Percentiles rank a stretch among this genome's conserved stretches.
phyloP scores from a whole-genome alignment of 2,888 invertebrate species.

The Apamea epomidion region DNA sequence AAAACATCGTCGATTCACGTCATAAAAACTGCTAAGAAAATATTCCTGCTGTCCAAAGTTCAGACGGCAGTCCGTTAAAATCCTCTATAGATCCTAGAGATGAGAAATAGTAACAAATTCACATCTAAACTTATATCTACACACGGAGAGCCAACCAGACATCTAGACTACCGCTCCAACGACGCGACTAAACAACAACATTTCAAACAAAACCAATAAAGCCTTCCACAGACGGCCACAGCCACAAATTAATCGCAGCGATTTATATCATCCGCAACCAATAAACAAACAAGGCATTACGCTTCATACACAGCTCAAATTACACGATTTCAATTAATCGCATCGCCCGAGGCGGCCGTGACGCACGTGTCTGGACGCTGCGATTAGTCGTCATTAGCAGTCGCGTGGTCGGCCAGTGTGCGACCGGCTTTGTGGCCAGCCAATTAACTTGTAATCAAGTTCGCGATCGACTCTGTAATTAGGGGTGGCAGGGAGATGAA shows the following conservation, averaged over 20 bases:
- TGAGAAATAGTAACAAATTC: background rate
- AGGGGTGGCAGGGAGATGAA: constrained; percentile 46
- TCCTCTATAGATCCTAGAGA: no score
- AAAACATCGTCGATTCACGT: background rate
- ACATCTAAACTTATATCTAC: background rate
- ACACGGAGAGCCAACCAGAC: background rate
- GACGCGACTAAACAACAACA: constrained; percentile 26
- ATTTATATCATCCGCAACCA: constrained; percentile 55
- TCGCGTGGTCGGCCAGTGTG: constrained; percentile 53
- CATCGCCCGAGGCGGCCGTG: constrained; percentile 58
- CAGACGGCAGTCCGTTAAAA: no score
- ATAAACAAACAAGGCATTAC: constrained; percentile 62
- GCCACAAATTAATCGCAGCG: constrained; percentile 51
- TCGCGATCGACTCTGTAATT: constrained; percentile 60
- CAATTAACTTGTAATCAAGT: constrained; percentile 68
- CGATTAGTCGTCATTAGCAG: constrained; percentile 65
- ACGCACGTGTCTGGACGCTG: constrained; percentile 58
- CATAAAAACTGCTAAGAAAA: background rate
- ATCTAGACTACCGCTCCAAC: background rate
- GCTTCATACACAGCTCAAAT: constrained; percentile 58
- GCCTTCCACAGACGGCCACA: constrained; percentile 19
- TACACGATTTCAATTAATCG: constrained; percentile 66
- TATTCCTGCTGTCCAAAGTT: background rate
- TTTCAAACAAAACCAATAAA: constrained; percentile 31
- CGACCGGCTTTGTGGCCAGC: constrained; percentile 47